phyloP scores from a whole-genome alignment of 2,888 invertebrate genomes.

The Rhyacophila evoluta region DNA sequence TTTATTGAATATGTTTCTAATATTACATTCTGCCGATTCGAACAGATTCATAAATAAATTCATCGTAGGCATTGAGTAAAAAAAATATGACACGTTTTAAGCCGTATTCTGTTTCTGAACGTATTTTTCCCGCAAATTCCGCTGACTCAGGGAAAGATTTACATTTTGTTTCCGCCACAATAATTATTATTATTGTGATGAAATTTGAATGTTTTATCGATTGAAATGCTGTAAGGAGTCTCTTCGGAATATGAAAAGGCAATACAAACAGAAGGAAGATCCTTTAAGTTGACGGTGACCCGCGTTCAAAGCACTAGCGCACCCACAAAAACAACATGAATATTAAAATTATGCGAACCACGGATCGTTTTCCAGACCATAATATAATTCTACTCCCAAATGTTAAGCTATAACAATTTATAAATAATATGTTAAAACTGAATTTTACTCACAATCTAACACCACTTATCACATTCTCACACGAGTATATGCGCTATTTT shows the following conservation, averaged over 20 bases:
- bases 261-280: slow-evolving; percentile 1
- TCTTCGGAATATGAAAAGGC: not conserved
- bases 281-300: slow-evolving; percentile 1
- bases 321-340: not conserved
- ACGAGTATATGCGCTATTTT: too few species aligned
- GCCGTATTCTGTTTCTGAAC: not conserved
- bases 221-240: not conserved
- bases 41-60: not conserved
- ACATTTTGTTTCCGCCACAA: not conserved
- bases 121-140: not conserved
- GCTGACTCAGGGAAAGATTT: not conserved
- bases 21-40: too few species aligned
- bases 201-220: not conserved
- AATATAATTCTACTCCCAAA: not conserved
- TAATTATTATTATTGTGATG: not conserved
- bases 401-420: not conserved
- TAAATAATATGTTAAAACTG: too few species aligned
- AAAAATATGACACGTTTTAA: too few species aligned
- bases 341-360: slow-evolving; percentile 10
- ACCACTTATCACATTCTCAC: too few species aligned
- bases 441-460: too few species aligned
- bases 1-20: too few species aligned
- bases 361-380: not conserved
- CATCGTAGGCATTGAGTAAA: not conserved
- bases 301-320: not conserved